Evolutionary conservation across 1,140 invertebrate species (phyloP), one percentile per base, ranked within the genome.

Genomic region (Ganaspis sp.): DNA sequence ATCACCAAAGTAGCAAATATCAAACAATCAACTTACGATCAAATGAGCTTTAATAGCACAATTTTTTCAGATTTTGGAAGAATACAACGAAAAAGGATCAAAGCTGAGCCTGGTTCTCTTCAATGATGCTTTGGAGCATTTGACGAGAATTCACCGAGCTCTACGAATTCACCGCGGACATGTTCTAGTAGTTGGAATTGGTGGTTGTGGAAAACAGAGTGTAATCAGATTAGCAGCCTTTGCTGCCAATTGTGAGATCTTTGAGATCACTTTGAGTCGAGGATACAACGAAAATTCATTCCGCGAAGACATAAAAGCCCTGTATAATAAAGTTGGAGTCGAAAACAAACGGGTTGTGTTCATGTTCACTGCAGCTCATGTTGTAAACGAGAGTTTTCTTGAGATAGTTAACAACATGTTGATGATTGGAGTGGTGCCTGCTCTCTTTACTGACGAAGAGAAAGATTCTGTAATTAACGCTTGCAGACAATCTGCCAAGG

Each of bases 341-440:
- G 95, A 96, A 5, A 94, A 95, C 42, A 95, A 96, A 86, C 94
- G 93, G 69, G 94, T 94, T 0, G 95, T 96, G 0, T 98, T 98
- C 84, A 87, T 98, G 0, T 97, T 98, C 81, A 96, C 95, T 0
- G 95, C 95, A 37, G 93, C 95, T 12, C 95, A 98, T 90, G 93
- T 96, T 77, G 88, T 93, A 1, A 93, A 95, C 80, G 95, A 96
- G 92, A 94, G 95, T 29, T 98, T 98, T 88, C 87, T 98, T 73
- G 97, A 98, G 89, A 92, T 96, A 74, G 96, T 98, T 58, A 98
- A 98, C 88, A 98, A 97, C 84, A 97, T 98, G 84, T 88, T 98
- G 40, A 97, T 95, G 84, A 95, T 95, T 45, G 97, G 97, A 8
- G 95, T 96, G 86, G 94, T 97, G 1, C 95, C 96, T 0, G 94